Base-by-base conservation (phyloP, 2,888 invertebrate species). In the Metopia argyrocephala region DNA sequence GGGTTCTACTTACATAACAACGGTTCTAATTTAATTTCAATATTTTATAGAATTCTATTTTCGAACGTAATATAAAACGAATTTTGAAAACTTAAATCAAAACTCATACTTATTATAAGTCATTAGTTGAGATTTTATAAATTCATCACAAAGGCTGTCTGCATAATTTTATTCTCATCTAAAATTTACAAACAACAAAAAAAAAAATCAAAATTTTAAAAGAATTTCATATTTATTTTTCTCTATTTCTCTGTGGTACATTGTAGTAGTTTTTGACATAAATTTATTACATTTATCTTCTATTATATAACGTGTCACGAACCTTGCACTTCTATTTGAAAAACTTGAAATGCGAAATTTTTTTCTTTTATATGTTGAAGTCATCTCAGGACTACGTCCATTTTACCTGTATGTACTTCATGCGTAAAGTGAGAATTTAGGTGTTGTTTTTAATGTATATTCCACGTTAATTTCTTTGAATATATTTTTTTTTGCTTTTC, bases 261-360 rank as follows among this genome's bases (percentile, higher is more conserved):
- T 76, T 78, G 48, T 62, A 31, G 48, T 71, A 61, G 71, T 79
- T 75, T n/a, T 78, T 79, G 71, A 79, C 78, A 74, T 64, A 83
- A 83, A 83, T 83, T 83, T 78, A 83, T 80, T 62, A 76, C 78
- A 78, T 83, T 82, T 83, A 81, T 78, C 76, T 78, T 25, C 48
- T 21, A 28, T 38, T 73, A 48, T 46, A 71, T 64, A 56, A 76
- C 56, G 73, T 64, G 64, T 50, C 79, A 79, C 70, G 21, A 70
- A 71, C 66, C 62, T 79, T 75, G 66, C 61, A 62, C 48, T 59
- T 62, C 70, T 75, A 70, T 79, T 76, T 70, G 25, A 9, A 65
- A 64, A 70, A 66, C 12, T 15, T n/a, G 61, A 56, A 20, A 65
- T 27, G 48, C 15, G 48, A 73, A 73, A 54, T 73, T 73, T 64